Base-by-base conservation (phyloP, 2,888 invertebrate species). In the Allolobophora icterica region DNA sequence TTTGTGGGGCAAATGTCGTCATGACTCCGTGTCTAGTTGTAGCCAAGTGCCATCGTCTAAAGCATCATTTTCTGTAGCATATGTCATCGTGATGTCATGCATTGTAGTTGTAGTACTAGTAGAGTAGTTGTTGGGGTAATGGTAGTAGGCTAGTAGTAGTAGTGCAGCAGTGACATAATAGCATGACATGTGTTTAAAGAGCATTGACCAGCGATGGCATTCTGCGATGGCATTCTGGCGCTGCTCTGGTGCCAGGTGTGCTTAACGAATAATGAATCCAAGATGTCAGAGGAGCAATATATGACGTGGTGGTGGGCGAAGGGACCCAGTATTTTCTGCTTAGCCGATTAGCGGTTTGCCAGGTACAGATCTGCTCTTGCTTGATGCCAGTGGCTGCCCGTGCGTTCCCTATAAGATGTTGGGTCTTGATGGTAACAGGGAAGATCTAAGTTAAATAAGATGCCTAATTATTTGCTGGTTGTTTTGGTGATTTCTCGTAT, bases 371-470 rank as follows among this genome's bases (percentile, higher is more conserved):
- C 71, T 8, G 30, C 71, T n/a, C 71, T 71, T n/a, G 71, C 30
- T 71, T 71, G 71, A 71, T n/a, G 71, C 71, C n/a, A 71, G 71
- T 71, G 71, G 71, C 71, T 71, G 71, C n/a, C 71, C 11, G 71
- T n/a, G n/a, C 71, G 71, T 71, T 71, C 71, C 71, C 71, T 71
- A 71, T 71, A 71, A 71, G 71, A 71, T n/a, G 71, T 71, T n/a
- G 71, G 71, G n/a, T 71, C 71, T n/a, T 2, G 71, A 71, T 71
- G 71, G 71, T 71, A 71, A 71, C 71, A 71, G 71, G 71, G 52
- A 0, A 71, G 71, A 71, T 71, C n/a, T 71, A 71, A 71, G 71
- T 71, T 11, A 71, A 71, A n/a, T 71, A 71, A 71, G 71, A 71
- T 71, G 71, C 30, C 71, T 71, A 71, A 71, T 71, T 71, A 71